A percentile compares a stretch with the other conserved stretches of the same genome.
Evolutionary conservation across 2,797 vertebrate species (phyloP).

Genomic region (Anguilla megastoma): DNA sequence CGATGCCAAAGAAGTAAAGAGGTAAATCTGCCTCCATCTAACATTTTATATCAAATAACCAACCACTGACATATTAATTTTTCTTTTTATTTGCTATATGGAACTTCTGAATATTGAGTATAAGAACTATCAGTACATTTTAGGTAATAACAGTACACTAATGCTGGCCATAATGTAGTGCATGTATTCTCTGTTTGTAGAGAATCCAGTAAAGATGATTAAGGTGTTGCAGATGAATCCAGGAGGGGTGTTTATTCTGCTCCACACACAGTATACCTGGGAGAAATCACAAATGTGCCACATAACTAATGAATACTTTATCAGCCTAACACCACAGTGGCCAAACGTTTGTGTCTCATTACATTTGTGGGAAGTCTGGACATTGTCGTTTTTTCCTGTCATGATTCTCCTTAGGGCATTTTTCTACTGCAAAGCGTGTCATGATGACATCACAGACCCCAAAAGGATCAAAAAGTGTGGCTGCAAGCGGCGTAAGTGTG

Average conservation of each 20-base stretch:
- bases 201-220: neutral
- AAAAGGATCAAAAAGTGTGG: constrained; percentile 99
- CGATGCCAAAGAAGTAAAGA: constrained; percentile 99
- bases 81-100: neutral
- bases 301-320: constrained; percentile 60
- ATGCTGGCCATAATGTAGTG: neutral
- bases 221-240: neutral
- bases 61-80: neutral
- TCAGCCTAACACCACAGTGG: constrained; percentile 40
- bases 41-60: neutral
- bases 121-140: neutral
- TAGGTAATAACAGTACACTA: neutral
- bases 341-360: constrained; percentile 60
- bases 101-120: neutral
- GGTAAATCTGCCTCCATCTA: constrained; percentile 70
- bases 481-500: constrained; percentile 98
- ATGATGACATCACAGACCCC: constrained; percentile 84
- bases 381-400: constrained; percentile 65
- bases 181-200: neutral
- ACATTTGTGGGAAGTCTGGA: constrained; percentile 64
- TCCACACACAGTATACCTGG: neutral
- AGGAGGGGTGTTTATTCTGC: neutral
- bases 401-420: constrained; percentile 87
- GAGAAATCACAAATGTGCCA: neutral
- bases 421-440: constrained; percentile 99